Base-by-base conservation (phyloP, 2,113 vertebrate species). In the Onychostoma macrolepis region DNA sequence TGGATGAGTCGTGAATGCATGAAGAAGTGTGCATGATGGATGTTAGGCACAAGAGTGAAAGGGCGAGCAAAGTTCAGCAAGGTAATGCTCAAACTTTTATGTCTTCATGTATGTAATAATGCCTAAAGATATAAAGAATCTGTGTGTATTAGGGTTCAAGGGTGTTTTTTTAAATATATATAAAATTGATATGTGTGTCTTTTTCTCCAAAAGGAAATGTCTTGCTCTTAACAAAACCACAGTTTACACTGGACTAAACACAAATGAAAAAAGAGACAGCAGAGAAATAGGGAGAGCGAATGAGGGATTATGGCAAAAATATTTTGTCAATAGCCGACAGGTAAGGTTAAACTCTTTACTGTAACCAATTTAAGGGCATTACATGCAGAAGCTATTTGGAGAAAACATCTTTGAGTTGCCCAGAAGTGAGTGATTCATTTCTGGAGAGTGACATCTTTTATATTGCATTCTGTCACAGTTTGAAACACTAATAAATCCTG, bases 1-100 rank as follows among this genome's bases (percentile, higher is more conserved):
- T 76, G 85, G 85, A 89, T 85, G 89, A 28, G 79, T 72, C 28
- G 26, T 67, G 78, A 86, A 83, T 63, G 56, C 50, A 30, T 75
- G 86, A 83, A 83, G 80, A 69, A 83, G 38, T 83, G n/a, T n/a
- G 43, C 45, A 21, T 84, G 78, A 67, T 0, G 45, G 30, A 69
- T 72, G 41, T 38, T 33, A 45, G 43, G 15, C 12, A 21, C 28
- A 71, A 71, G 19, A 67, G 74, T 75, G 38, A 80, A 87, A 80
- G 56, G 76, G 74, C 15, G 58, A 86, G 87, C 33, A 38, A 77
- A 72, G 36, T 65, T 58, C 58, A 48, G n/a, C 15, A 6, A 80
- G 30, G 21, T 78, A 50, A 17, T 48, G 43, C 74, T 33, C 17
- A 78, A 58, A 58, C 13, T 82, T 67, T 48, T 74, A 53, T 79